Conservation (phyloP, 2,797 vertebrate genomes). For the Micromesistius poutassou region DNA sequence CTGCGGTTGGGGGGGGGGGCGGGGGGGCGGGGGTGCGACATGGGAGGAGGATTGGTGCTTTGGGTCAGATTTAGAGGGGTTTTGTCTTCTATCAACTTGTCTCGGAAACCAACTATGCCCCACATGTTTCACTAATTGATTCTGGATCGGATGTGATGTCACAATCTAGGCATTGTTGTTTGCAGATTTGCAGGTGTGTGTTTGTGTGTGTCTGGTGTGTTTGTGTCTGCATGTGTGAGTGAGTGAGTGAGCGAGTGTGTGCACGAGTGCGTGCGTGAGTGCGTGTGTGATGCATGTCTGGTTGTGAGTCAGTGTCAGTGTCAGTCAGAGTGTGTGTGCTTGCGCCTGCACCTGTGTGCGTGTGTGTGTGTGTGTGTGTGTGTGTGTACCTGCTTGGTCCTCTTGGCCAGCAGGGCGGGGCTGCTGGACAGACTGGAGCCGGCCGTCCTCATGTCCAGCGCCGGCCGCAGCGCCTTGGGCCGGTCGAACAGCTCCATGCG, state of each 20-base stretch:
- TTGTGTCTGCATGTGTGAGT: too few species aligned
- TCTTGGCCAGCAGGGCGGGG: conserved; percentile 92
- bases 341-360: too few species aligned
- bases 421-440: conserved; percentile 85
- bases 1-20: not conserved
- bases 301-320: too few species aligned
- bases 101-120: not conserved
- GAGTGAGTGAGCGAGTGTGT: too few species aligned
- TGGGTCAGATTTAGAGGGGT: not conserved
- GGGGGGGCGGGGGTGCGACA: too few species aligned
- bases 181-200: too few species aligned
- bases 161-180: not conserved
- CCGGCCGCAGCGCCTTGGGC: conserved; percentile 80
- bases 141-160: not conserved
- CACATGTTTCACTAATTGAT: not conserved
- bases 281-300: too few species aligned
- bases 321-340: too few species aligned
- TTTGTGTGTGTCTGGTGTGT: too few species aligned
- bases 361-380: too few species aligned
- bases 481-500: conserved; percentile 87
- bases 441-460: conserved; percentile 77
- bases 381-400: conserved; percentile 88
- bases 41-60: too few species aligned
- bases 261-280: too few species aligned
- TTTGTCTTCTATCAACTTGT: not conserved